Evolutionary conservation across 2,888 invertebrate genomes (phyloP), one percentile per base, ranked within the genome.

Genomic region (Lacanobia wlatinum): DNA sequence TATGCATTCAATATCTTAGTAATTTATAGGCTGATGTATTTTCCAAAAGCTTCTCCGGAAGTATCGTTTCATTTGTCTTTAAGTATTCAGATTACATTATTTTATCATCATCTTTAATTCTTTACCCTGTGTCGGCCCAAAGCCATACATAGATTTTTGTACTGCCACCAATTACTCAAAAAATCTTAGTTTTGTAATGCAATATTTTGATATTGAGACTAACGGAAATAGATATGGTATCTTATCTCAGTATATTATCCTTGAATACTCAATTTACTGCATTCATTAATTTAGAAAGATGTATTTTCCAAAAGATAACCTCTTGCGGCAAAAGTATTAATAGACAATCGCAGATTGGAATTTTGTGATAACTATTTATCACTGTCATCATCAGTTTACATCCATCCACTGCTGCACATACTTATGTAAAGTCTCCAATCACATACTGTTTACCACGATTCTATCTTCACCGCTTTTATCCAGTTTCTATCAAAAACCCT

Each of bases 211-310:
- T 38, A 6, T 18, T 56, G 3, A n/a, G 0, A 21, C 21, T 40
- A 50, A 21, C 28, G 40, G 8, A 48, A 63, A 34, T 28, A 16
- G 3, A 12, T 50, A 50, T 23, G 7, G 2, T 7, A 73, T 73
- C 43, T n/a, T n/a, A 73, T 56, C 34, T 4, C 40, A 2, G 3
- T 14, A 73, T 56, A 3, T 43, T 7, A 65, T 72, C 21, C 18
- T 34, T 43, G 34, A 34, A 46, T 55, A 68, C 46, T 23, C 3
- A 23, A 40, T 40, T 12, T 14, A 48, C 16, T 48, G 28, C 43
- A 43, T 55, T 46, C 4, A 59, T 66, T 28, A 6, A 43, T 56
- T 28, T n/a, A 16, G 18, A 2, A n/a, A 43, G 10, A 58, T n/a
- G 38, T 53, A 16, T 28, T 48, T 61, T 62, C 8, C 21, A 7